Base-by-base conservation (phyloP, 2,888 invertebrate genomes). In the Diarsia rubi region DNA sequence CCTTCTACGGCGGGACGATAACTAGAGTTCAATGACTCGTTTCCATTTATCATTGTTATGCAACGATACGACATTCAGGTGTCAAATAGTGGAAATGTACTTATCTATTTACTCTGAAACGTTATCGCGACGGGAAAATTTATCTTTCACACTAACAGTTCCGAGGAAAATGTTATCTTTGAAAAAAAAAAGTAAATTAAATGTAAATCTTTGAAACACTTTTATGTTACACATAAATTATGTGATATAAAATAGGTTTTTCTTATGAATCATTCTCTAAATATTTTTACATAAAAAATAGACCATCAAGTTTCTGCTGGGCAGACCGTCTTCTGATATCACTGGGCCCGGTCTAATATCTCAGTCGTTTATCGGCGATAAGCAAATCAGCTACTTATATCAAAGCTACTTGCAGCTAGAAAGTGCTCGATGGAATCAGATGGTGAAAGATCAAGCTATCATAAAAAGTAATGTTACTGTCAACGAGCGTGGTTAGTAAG, bases 141-240 rank as follows among this genome's bases (percentile, higher is more conserved):
- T 84, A 79, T 79, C 75, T 78, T 65, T 68, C 73, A 49, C 68
- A 69, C 63, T 73, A 77, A 66, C 78, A 84, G 65, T 75, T 64
- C 72, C 14, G 62, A 76, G 54, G 31, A 73, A 80, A 70, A 71
- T 68, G 27, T 72, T 73, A 78, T 81, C 74, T 75, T 71, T n/a
- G 37, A 62, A 57, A 75, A 79, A 75, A 79, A 78, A 80, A 78
- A 73, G 65, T 74, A 77, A 73, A 83, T 80, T 45, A 68, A 77
- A 78, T 83, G 57, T 78, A 84, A 84, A 74, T 82, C 79, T 78
- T 78, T 65, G 37, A 59, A 82, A 81, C 73, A 73, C 66, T 73
- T 83, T 83, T 69, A 86, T 84, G 69, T 64, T 75, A 78, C 65
- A 66, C 62, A 77, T 82, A 75, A 86, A 81, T 84, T 79, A 76